Evolutionary conservation across 1,140 invertebrate genomes (phyloP).

Genomic region (Meteorus sp.): DNA sequence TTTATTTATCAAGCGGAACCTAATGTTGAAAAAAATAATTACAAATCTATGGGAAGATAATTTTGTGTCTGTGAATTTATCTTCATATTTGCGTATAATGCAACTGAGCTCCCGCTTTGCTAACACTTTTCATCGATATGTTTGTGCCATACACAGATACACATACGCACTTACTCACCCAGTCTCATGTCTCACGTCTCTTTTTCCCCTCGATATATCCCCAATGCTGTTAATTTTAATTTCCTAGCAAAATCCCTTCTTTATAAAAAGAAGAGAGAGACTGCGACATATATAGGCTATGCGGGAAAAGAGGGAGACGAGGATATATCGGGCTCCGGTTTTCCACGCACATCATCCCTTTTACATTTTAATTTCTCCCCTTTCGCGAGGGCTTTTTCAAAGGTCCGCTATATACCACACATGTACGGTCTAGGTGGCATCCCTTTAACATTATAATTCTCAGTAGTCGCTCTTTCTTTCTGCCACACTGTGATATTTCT

Average conservation of each 20-base stretch:
- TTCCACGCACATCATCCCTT: conserved; percentile 55
- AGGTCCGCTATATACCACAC: conserved; percentile 36
- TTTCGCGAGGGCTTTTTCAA: conserved; percentile 50
- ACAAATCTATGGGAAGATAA: conserved; percentile 11
- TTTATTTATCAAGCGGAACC: too few species aligned
- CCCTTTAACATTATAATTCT: conserved; percentile 56
- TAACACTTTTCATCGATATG: conserved; percentile 3
- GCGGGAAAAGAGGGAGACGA: conserved; percentile 20
- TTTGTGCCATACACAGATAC: too few species aligned
- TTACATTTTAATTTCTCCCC: conserved; percentile 58
- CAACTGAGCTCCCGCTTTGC: conserved; percentile 23
- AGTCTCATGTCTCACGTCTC: conserved; percentile 19
- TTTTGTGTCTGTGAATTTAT: background rate
- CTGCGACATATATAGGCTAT: conserved; percentile 10
- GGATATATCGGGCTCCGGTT: conserved; percentile 35
- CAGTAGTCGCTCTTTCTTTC: conserved; percentile 29
- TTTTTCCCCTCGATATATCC: conserved; percentile 30
- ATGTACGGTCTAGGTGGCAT: conserved; percentile 44
- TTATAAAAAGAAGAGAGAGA: conserved; percentile 32
- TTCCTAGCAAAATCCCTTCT: conserved; percentile 47
- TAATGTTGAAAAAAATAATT: background rate
- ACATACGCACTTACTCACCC: background rate
- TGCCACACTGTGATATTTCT: conserved; percentile 21
- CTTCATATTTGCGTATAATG: background rate
- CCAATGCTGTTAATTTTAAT: conserved; percentile 49